Conservation (phyloP, 2,113 vertebrate species). For the Chauna torquata region DNA sequence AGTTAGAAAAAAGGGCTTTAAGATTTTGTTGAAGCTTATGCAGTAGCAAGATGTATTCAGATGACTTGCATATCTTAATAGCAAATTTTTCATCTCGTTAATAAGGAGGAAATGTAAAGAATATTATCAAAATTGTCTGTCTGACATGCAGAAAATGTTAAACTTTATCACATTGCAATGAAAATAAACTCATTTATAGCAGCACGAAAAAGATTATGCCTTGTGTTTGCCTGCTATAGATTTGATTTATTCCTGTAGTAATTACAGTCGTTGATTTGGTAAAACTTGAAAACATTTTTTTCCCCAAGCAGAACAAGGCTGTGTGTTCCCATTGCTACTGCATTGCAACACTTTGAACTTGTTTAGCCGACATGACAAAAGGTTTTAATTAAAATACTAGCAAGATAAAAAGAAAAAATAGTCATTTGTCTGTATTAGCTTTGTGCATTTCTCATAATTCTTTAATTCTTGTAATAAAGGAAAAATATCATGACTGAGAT, state of each 20-base stretch:
- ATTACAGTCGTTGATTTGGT: slow-evolving; percentile 60
- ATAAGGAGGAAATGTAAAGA: slow-evolving; percentile 66
- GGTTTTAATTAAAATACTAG: slow-evolving; percentile 77
- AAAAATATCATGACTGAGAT: slow-evolving; percentile 26
- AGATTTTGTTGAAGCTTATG: slow-evolving; percentile 49
- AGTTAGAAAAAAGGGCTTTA: slow-evolving; percentile 3
- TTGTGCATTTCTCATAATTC: slow-evolving; percentile 45
- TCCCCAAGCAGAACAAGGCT: slow-evolving; percentile 33
- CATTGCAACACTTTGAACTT: slow-evolving; percentile 69
- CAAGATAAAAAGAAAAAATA: slow-evolving; percentile 53
- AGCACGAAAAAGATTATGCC: slow-evolving; percentile 45
- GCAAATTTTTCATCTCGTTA: slow-evolving; percentile 53
- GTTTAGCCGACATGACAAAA: slow-evolving; percentile 72
- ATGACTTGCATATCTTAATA: slow-evolving; percentile 63
- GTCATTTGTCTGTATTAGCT: slow-evolving; percentile 64
- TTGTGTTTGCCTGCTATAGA: slow-evolving; percentile 67
- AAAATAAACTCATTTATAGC: slow-evolving; percentile 69
- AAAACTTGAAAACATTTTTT: slow-evolving; percentile 68
- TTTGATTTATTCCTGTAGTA: slow-evolving; percentile 73
- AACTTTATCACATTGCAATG: slow-evolving; percentile 62
- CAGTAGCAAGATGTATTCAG: slow-evolving; percentile 45
- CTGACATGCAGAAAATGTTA: slow-evolving; percentile 62
- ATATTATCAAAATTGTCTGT: slow-evolving; percentile 69
- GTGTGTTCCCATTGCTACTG: slow-evolving; percentile 8
- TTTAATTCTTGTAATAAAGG: slow-evolving; percentile 64